Evolutionary conservation across 2,888 invertebrate species (phyloP).

Genomic region (Eilema griseolum): DNA sequence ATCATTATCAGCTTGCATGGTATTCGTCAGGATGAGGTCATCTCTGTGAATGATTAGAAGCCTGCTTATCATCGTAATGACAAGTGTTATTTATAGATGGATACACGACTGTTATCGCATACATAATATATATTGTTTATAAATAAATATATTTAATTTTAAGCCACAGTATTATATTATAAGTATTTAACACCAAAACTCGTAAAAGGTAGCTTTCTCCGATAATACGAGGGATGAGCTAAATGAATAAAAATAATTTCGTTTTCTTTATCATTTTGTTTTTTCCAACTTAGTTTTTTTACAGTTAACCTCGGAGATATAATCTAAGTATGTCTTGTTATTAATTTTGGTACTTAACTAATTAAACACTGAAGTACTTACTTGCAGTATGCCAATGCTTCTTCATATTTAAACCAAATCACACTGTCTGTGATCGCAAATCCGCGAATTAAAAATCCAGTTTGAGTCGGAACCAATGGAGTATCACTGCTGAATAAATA

Average conservation of each 20-base stretch:
- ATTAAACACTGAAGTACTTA: no score
- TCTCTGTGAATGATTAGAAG: constrained; percentile 24
- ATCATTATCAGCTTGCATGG: constrained; percentile 38
- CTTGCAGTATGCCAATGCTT: neutral
- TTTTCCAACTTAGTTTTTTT: neutral
- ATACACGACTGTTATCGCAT: constrained; percentile 1
- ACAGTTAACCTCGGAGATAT: neutral
- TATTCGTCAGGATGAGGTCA: constrained; percentile 39
- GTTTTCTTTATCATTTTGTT: neutral
- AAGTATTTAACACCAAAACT: neutral
- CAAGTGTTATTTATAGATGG: constrained; percentile 13
- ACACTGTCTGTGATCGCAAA: neutral
- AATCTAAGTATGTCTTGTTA: neutral
- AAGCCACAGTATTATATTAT: neutral
- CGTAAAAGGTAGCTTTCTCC: neutral
- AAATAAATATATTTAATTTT: neutral
- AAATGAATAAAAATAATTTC: neutral
- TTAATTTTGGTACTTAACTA: no score
- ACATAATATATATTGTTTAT: neutral
- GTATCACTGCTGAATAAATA: constrained; percentile 8
- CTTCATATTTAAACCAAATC: neutral
- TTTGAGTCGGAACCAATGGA: neutral
- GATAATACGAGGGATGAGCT: neutral
- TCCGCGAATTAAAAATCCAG: neutral
- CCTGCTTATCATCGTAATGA: constrained; percentile 26